These are phyloP conservation scores for Accipiter virgatus DNA, from an alignment of 2,113 vertebrate genomes.

Conservation along the genomic window DNA sequence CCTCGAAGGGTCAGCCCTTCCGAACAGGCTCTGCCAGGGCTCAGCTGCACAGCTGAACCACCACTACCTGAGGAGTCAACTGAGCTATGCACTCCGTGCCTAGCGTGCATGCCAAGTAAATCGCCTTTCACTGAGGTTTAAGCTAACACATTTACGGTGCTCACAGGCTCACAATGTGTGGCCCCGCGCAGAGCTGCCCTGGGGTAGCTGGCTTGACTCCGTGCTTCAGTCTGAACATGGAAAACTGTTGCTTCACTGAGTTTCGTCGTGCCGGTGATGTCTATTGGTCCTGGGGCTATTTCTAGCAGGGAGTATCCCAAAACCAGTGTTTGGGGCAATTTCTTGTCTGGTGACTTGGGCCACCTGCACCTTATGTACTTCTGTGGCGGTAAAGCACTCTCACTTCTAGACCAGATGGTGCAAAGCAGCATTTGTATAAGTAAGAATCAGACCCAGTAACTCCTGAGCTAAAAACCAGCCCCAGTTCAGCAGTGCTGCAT, in stretches of 20 bases:
- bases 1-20: neutral
- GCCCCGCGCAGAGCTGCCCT: neutral
- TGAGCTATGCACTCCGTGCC: neutral
- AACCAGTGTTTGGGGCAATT: neutral
- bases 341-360: neutral
- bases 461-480: neutral
- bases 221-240: neutral
- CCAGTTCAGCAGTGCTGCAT: neutral
- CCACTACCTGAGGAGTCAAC: neutral
- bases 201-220: neutral
- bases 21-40: neutral
- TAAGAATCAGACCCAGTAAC: neutral
- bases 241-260: neutral
- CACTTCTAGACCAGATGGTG: neutral
- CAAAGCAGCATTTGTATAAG: neutral
- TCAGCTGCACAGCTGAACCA: neutral
- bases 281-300: neutral
- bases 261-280: neutral
- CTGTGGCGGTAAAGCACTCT: neutral
- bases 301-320: neutral
- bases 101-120: neutral
- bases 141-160: neutral
- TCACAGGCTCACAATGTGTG: neutral
- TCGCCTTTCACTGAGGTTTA: neutral
- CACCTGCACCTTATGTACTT: neutral